A percentile compares a stretch with the other conserved stretches of the same genome.
These are phyloP conservation scores for Drosophila gunungcola DNA, from an alignment of 1,140 invertebrate genomes.

Conservation along the genomic window DNA sequence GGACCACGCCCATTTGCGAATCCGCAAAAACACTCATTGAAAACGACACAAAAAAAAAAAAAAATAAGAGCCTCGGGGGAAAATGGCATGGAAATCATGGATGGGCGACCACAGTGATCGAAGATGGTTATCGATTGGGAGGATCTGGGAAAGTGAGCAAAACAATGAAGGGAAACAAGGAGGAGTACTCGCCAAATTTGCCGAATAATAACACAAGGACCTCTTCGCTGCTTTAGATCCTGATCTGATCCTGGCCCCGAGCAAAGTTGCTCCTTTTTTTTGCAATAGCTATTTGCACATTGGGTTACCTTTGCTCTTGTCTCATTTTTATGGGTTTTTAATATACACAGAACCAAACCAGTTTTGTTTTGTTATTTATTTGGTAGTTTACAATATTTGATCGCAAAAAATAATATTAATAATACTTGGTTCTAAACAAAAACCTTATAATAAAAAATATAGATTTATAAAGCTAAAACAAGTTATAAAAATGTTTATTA, in stretches of 20 bases:
- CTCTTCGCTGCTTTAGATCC: slow-evolving; percentile 10
- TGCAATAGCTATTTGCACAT: slow-evolving; percentile 55
- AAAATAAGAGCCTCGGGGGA: not conserved
- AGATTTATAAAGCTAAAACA: too few species aligned
- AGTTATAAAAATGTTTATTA: too few species aligned
- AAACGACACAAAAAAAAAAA: slow-evolving; percentile 6
- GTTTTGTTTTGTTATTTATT: too few species aligned
- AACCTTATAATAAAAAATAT: too few species aligned
- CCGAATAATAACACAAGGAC: slow-evolving; percentile 62
- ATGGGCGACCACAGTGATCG: slow-evolving; percentile 55
- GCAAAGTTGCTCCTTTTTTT: slow-evolving; percentile 65
- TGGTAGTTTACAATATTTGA: not conserved
- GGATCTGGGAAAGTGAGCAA: slow-evolving; percentile 20
- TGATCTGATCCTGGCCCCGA: slow-evolving; percentile 45
- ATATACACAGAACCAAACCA: not conserved
- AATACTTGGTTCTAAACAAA: slow-evolving; percentile 19
- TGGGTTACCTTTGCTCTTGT: slow-evolving; percentile 22
- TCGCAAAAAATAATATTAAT: too few species aligned
- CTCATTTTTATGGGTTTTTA: not conserved
- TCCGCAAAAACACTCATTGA: slow-evolving; percentile 6
- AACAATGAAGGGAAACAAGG: slow-evolving; percentile 13
- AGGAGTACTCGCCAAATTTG: slow-evolving; percentile 61
- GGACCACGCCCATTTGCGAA: slow-evolving; percentile 6
- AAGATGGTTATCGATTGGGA: slow-evolving; percentile 41
- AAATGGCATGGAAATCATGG: slow-evolving; percentile 7